Base-by-base conservation (phyloP, 2,113 vertebrate species). In the Collichthys lucidus region DNA sequence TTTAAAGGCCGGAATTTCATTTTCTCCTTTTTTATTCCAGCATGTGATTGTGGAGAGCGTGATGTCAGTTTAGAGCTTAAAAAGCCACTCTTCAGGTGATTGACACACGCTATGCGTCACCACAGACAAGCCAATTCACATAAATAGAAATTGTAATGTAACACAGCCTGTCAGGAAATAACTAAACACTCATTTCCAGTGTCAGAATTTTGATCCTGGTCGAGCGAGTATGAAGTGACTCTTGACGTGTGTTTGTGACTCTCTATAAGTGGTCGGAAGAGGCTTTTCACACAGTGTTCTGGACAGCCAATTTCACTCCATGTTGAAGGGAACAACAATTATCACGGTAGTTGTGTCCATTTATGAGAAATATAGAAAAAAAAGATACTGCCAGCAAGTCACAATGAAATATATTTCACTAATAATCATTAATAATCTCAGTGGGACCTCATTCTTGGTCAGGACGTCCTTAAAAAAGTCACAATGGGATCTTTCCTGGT, bases 1-100 rank as follows among this genome's bases (percentile, higher is more conserved):
- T 74, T 73, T 68, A 50, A 78, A 79, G 50, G 65, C 64, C 68
- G 49, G 20, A 3, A 40, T 15, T 66, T 60, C 3, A 24, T 64
- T 69, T 72, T 26, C 22, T 72, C 1, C 8, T 11, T 76, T 11
- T 44, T 47, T 76, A 19, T 47, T 22, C 11, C 11, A 0, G 5
- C 17, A 47, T 62, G 11, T n/a, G 49, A 61, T 1, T 65, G 40
- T 42, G 5, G 24, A 72, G 46, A 53, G 16, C 5, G 65, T 14
- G 22, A 1, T 57, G 56, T 50, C n/a, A 52, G 19, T 57, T 65
- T n/a, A 29, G n/a, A 17, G 26, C 14, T 55, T 60, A 15, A 47
- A 49, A n/a, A 16, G 7, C 57, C 44, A 17, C 12, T 49, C 50
- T 26, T 74, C n/a, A 42, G 47, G 40, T 26, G 22, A 60, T 26